Conservation (phyloP, 2,888 invertebrate species). For the Xanthia icteritia region DNA sequence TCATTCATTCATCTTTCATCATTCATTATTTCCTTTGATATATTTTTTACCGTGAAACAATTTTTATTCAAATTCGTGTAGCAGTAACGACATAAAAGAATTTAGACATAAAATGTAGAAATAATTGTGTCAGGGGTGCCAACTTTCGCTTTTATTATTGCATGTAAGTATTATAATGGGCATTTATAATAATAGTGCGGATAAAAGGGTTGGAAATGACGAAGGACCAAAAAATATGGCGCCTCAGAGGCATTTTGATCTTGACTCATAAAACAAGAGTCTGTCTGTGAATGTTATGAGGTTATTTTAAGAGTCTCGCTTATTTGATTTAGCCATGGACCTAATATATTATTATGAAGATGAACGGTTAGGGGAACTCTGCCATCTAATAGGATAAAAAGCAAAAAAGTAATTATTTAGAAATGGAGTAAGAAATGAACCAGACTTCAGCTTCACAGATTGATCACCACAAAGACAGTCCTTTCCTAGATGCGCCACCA, state of each 20-base stretch:
- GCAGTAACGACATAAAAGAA: not conserved
- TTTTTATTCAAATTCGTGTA: not conserved
- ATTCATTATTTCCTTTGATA: too few species aligned
- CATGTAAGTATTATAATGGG: not conserved
- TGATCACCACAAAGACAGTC: not conserved
- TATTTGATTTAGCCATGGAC: not conserved
- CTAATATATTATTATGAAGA: not conserved
- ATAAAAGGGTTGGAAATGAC: slow-evolving; percentile 22
- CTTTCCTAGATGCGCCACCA: not conserved
- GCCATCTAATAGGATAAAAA: not conserved
- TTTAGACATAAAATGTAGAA: not conserved
- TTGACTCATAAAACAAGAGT: slow-evolving; percentile 24
- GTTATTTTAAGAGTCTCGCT: slow-evolving; percentile 11
- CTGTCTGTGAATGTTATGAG: slow-evolving; percentile 22
- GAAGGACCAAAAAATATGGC: slow-evolving; percentile 24
- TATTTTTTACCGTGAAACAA: too few species aligned
- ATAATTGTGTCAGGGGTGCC: not conserved
- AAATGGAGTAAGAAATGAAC: not conserved
- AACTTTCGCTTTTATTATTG: slow-evolving; percentile 1
- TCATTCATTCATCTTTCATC: too few species aligned
- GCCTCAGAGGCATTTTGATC: slow-evolving; percentile 25
- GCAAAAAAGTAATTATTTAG: not conserved
- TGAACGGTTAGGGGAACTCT: not conserved
- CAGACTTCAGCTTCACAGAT: not conserved
- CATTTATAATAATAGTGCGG: slow-evolving; percentile 1